A percentile compares a stretch with the other conserved stretches of the same genome.
These are phyloP conservation scores for Benthochromis sp. DNA, from an alignment of 2,113 vertebrate genomes.

Conservation along the genomic window DNA sequence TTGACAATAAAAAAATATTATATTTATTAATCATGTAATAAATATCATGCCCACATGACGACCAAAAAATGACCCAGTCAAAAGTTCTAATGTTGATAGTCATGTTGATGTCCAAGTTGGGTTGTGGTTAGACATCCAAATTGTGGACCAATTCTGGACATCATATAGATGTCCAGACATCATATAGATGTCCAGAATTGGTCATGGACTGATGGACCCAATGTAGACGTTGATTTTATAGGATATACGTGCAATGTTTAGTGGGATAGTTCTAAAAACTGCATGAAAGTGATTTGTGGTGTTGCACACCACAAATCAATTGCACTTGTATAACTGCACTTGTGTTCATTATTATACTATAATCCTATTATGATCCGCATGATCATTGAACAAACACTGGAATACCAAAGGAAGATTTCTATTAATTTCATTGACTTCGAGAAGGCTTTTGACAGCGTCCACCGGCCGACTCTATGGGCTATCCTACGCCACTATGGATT, in stretches of 20 bases:
- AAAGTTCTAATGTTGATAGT: neutral
- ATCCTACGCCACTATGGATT: too few species aligned
- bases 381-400: too few species aligned
- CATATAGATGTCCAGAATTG: neutral
- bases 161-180: neutral
- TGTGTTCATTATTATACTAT: neutral
- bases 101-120: neutral
- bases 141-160: neutral
- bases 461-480: too few species aligned
- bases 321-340: neutral
- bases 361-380: too few species aligned
- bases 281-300: too few species aligned
- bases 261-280: neutral
- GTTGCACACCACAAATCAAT: neutral
- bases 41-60: neutral
- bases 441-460: too few species aligned
- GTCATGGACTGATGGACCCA: neutral
- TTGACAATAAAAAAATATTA: neutral
- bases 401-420: too few species aligned
- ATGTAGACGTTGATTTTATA: neutral
- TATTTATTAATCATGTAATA: neutral
- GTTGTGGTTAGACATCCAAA: neutral
- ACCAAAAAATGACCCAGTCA: neutral
- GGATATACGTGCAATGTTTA: neutral
- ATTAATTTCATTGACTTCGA: too few species aligned